Base-by-base conservation (phyloP, 1,140 invertebrate species). In the Saccostrea cuccullata region DNA sequence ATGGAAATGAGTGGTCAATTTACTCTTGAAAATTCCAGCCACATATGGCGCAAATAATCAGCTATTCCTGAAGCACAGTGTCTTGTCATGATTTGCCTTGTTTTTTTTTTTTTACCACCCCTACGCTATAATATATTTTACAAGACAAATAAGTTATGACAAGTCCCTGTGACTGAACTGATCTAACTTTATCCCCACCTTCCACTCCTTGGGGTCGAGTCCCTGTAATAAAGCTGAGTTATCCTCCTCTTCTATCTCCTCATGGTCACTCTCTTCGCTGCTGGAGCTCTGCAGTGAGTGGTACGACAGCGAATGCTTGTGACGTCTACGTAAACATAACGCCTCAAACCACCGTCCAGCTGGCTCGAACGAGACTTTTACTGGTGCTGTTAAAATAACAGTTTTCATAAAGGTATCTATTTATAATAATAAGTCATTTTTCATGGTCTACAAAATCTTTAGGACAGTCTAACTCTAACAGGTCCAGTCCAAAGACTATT, bases 121-220 rank as follows among this genome's bases (percentile, higher is more conserved):
- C n/a, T n/a, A n/a, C n/a, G n/a, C n/a, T n/a, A n/a, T n/a, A n/a
- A n/a, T n/a, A n/a, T n/a, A n/a, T n/a, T n/a, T n/a, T n/a, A n/a
- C n/a, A n/a, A n/a, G n/a, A n/a, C n/a, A n/a, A n/a, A n/a, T n/a
- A n/a, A n/a, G n/a, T n/a, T n/a, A n/a, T n/a, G n/a, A n/a, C n/a
- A n/a, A n/a, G n/a, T n/a, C n/a, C n/a, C n/a, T n/a, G n/a, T n/a
- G n/a, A n/a, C 17, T 26, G 73, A 6, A 36, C 8, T 0, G 0
- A 77, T 77, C 12, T 17, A 36, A 64, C 36, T 83, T 55, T 89
- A 26, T 15, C 9, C 85, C 86, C 91, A 96, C 96, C 96, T 99
- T 99, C 98, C 98, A 99, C 93, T 98, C 97, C 94, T 98, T 98
- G n/a, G 98, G 98, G 95, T 99, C 98, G 85, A 99, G 96, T 56